These are phyloP conservation scores for Toxotes lorentzi DNA, from an alignment of 2,797 vertebrate genomes.

Conservation along the genomic window DNA sequence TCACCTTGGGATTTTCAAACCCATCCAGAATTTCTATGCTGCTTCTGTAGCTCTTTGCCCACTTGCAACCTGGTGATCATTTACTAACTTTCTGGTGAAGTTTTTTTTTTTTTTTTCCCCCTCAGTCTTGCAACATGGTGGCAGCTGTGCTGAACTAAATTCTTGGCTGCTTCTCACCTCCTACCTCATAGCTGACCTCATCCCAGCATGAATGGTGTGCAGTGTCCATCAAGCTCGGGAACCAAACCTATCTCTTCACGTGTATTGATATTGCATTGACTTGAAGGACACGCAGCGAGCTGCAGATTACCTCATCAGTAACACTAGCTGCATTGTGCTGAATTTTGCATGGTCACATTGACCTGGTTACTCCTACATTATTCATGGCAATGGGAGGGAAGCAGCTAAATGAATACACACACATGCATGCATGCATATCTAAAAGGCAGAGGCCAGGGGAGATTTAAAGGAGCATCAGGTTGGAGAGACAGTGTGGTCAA, in stretches of 20 bases:
- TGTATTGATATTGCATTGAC: conserved; percentile 77
- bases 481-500: conserved; percentile 39
- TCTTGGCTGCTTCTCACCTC: conserved; percentile 41
- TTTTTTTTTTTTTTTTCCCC: conserved; percentile 1
- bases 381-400: conserved; percentile 77
- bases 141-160: conserved; percentile 51
- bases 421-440: conserved; percentile 50
- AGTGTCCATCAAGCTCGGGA: conserved; percentile 33
- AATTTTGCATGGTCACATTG: conserved; percentile 87
- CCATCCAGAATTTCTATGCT: background rate
- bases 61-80: conserved; percentile 5
- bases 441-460: conserved; percentile 36
- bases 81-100: conserved; percentile 28
- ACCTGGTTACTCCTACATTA: conserved; percentile 82
- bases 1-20: background rate
- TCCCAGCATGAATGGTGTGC: conserved; percentile 36
- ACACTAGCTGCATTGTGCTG: conserved; percentile 81
- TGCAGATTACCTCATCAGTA: conserved; percentile 78
- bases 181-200: conserved; percentile 60
- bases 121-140: conserved; percentile 28
- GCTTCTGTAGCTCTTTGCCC: conserved; percentile 3
- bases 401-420: conserved; percentile 66
- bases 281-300: conserved; percentile 61
- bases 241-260: conserved; percentile 52
- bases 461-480: conserved; percentile 56